These are phyloP conservation scores for Carettochelys insculpta DNA, from an alignment of 2,113 vertebrate species.

Conservation along the genomic window DNA sequence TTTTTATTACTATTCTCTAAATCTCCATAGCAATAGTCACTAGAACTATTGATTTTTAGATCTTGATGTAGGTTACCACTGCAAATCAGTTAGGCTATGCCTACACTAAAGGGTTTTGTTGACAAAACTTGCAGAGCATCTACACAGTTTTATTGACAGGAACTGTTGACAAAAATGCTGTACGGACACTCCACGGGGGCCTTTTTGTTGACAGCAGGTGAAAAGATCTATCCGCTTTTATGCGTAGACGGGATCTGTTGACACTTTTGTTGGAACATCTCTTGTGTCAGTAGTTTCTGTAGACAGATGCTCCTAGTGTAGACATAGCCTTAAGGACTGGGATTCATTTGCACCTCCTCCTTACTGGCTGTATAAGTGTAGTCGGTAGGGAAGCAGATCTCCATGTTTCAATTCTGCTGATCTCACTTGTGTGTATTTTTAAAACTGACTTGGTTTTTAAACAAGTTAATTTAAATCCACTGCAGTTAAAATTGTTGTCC, in stretches of 20 bases:
- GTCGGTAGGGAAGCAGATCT: neutral
- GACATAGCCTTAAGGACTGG: neutral
- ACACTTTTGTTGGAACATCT: too few species aligned
- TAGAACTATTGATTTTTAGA: neutral
- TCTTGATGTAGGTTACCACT: neutral
- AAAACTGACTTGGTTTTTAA: neutral
- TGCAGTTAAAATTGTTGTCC: neutral
- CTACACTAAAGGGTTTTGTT: too few species aligned
- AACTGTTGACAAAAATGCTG: too few species aligned
- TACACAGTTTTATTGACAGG: too few species aligned
- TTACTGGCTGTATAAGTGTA: neutral
- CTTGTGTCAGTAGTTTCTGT: too few species aligned
- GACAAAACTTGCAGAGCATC: too few species aligned
- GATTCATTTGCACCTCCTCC: neutral
- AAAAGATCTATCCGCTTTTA: too few species aligned
- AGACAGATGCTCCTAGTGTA: too few species aligned
- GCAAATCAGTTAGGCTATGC: neutral
- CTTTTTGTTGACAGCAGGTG: too few species aligned
- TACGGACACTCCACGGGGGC: too few species aligned
- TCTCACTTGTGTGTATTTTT: neutral
- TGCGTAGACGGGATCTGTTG: too few species aligned
- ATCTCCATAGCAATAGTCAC: neutral
- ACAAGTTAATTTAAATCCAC: neutral
- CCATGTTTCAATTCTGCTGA: neutral
- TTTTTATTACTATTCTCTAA: neutral